Evolutionary conservation across 37 sponge, comb jelly and placozoan genomes (phyloP).

Genomic region (Aphrocallistes beatrix): DNA sequence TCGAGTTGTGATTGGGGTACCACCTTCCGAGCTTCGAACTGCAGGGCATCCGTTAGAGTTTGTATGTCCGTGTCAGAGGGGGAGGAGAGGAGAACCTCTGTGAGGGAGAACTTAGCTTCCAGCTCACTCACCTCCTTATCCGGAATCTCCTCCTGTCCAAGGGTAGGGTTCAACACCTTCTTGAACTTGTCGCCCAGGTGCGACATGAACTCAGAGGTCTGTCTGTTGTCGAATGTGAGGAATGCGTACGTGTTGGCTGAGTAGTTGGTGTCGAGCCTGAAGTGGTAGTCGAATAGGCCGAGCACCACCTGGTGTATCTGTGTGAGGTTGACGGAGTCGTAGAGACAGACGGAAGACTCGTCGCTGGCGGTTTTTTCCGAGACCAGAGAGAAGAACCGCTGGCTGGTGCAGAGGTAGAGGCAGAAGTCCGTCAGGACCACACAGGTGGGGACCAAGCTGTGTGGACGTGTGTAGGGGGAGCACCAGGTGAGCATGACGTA

Average conservation of each 20-base stretch:
- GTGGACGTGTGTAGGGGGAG: background rate
- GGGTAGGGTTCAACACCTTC: background rate
- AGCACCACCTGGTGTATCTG: constrained; percentile 2
- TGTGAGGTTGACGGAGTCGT: background rate
- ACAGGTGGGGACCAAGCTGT: background rate
- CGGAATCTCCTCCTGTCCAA: background rate
- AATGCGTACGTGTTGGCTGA: background rate
- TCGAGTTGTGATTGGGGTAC: background rate
- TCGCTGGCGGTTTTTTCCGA: background rate
- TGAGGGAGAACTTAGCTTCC: constrained; percentile 1
- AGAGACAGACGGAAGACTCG: background rate
- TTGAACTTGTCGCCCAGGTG: background rate
- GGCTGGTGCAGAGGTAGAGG: background rate
- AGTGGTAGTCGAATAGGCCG: background rate
- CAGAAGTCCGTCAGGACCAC: background rate
- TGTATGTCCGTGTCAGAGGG: background rate
- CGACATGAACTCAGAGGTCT: background rate
- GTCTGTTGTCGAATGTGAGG: constrained; percentile 6
- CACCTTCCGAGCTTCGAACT: background rate
- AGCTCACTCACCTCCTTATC: constrained; percentile 1
- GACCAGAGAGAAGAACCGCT: background rate
- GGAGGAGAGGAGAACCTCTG: background rate
- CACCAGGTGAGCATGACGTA: constrained; percentile 9
- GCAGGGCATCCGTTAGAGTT: background rate
- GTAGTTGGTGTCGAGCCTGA: constrained; percentile 14